These are phyloP conservation scores for Pseudomyrmex gracilis DNA, from an alignment of 1,140 invertebrate genomes.

Conservation along the genomic window DNA sequence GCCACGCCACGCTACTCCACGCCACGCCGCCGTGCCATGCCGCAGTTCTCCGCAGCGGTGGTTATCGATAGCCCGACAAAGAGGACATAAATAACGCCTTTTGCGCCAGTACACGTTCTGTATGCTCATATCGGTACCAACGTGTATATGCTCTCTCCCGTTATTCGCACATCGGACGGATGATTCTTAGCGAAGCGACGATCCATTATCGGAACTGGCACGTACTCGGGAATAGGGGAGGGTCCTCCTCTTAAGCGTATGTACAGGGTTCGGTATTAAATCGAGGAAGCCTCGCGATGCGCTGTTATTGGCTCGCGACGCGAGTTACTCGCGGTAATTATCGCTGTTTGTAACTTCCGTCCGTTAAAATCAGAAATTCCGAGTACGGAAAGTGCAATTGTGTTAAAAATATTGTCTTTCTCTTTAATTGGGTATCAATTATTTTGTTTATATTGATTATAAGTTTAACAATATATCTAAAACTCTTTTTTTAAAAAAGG, in stretches of 20 bases:
- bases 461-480: no score
- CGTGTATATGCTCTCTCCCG: slow-evolving; percentile 12
- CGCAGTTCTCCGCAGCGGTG: slow-evolving; percentile 68
- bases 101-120: slow-evolving; percentile 65
- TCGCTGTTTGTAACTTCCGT: slow-evolving; percentile 20
- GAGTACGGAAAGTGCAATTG: no score
- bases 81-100: slow-evolving; percentile 81
- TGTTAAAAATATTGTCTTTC: no score
- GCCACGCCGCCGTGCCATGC: slow-evolving; percentile 57
- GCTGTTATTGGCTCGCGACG: slow-evolving; percentile 32
- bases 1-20: slow-evolving; percentile 63
- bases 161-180: slow-evolving; percentile 59
- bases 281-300: slow-evolving; percentile 17
- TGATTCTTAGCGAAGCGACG: slow-evolving; percentile 55
- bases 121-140: slow-evolving; percentile 61
- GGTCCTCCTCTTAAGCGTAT: slow-evolving; percentile 34
- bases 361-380: neutral
- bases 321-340: slow-evolving; percentile 37
- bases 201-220: slow-evolving; percentile 55
- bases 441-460: no score
- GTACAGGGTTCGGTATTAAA: slow-evolving; percentile 23
- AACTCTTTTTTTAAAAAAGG: neutral
- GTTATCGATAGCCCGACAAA: slow-evolving; percentile 81
- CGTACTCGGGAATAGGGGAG: neutral
- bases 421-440: no score